A percentile compares a stretch with the other conserved stretches of the same genome.
These are phyloP conservation scores for Petrophora chlorosata DNA, from an alignment of 2,888 invertebrate species.

Conservation along the genomic window DNA sequence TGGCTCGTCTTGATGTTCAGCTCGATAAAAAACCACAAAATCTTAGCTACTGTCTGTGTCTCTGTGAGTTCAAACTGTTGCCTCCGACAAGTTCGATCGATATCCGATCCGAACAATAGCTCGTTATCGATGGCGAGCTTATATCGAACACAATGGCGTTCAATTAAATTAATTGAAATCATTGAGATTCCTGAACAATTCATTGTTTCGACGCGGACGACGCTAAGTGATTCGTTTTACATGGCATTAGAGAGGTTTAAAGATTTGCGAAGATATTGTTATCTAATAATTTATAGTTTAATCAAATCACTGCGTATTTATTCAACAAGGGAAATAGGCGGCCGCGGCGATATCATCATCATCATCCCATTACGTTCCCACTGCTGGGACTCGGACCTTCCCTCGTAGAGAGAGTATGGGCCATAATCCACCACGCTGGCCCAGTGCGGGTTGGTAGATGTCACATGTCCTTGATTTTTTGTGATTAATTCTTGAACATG, in stretches of 20 bases:
- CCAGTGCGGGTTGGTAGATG: too few relatives aligned
- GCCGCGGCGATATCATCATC: too few relatives aligned
- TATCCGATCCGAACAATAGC: conserved; percentile 12
- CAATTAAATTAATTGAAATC: conserved; percentile 33
- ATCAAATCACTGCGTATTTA: too few relatives aligned
- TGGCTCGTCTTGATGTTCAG: too few relatives aligned
- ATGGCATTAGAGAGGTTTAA: neutral
- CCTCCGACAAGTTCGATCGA: conserved; percentile 6
- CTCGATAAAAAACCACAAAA: too few relatives aligned
- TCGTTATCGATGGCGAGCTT: conserved; percentile 27
- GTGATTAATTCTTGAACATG: too few relatives aligned
- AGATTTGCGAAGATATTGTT: conserved; percentile 5
- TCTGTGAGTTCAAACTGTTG: neutral
- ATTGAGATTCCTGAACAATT: conserved; percentile 14
- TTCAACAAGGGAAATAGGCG: too few relatives aligned
- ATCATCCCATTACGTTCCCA: too few relatives aligned
- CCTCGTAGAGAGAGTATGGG: too few relatives aligned
- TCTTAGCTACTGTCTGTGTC: neutral
- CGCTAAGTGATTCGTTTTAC: conserved; percentile 1
- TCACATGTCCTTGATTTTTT: too few relatives aligned
- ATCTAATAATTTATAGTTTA: conserved; percentile 1
- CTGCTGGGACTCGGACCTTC: too few relatives aligned
- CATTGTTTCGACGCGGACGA: conserved; percentile 10
- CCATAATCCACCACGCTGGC: too few relatives aligned
- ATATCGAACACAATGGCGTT: conserved; percentile 19